Conservation (phyloP, 2,113 vertebrate genomes). For the Brachirus orientalis region DNA sequence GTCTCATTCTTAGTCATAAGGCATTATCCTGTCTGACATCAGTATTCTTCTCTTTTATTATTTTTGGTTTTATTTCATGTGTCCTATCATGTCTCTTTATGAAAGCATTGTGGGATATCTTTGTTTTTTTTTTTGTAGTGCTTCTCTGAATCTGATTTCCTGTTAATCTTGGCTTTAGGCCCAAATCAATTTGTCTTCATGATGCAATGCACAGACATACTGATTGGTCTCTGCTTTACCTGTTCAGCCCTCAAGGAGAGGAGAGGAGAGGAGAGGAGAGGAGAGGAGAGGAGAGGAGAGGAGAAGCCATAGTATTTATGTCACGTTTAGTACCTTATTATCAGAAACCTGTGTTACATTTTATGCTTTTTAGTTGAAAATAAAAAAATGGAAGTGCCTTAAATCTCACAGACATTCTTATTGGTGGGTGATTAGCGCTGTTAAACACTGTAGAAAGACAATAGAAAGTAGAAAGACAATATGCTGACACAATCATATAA, state of each 20-base stretch:
- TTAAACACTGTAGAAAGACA: conserved; percentile 28
- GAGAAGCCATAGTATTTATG: conserved; percentile 29
- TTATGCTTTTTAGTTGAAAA: conserved; percentile 47
- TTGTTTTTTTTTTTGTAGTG: conserved; percentile 10
- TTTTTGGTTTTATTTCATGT: conserved; percentile 23
- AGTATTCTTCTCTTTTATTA: conserved; percentile 2
- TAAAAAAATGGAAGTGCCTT: conserved; percentile 12
- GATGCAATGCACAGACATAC: conserved; percentile 41
- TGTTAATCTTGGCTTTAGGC: conserved; percentile 42
- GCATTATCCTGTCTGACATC: neutral
- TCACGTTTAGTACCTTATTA: conserved; percentile 40
- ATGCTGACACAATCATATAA: conserved; percentile 19
- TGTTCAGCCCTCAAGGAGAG: neutral
- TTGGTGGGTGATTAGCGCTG: conserved; percentile 23
- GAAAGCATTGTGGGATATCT: neutral
- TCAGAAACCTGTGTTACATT: conserved; percentile 36
- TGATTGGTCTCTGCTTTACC: conserved; percentile 24
- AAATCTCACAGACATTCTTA: conserved; percentile 49
- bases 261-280: neutral
- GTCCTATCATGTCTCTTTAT: neutral
- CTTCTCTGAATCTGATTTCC: conserved; percentile 47
- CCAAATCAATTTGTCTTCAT: conserved; percentile 61
- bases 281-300: conserved; percentile 1
- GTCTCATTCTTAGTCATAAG: conserved; percentile 19
- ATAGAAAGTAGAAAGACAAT: conserved; percentile 24